Evolutionary conservation across 2,888 invertebrate species (phyloP).

Genomic region (Drosophila fulvimacula): DNA sequence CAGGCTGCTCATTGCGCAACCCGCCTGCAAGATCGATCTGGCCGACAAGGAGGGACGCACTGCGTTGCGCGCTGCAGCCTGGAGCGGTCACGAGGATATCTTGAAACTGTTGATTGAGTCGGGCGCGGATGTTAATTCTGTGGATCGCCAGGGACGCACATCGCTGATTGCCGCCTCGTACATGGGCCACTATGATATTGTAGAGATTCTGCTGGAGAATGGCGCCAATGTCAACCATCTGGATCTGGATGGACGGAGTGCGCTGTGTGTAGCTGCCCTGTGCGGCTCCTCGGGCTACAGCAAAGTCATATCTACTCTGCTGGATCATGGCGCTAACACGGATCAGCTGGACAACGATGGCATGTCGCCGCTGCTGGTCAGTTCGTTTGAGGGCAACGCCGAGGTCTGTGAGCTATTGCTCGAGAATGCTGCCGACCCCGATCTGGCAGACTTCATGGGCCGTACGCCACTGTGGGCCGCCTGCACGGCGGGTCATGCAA

Average conservation of each 20-base stretch:
- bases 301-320: conserved; percentile 89
- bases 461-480: conserved; percentile 96
- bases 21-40: conserved; percentile 92
- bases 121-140: conserved; percentile 91
- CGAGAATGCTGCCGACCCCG: conserved; percentile 96
- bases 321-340: conserved; percentile 93
- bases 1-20: conserved; percentile 90
- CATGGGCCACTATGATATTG: conserved; percentile 97
- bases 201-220: conserved; percentile 91
- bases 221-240: conserved; percentile 94
- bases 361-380: conserved; percentile 94
- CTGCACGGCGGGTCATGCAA: conserved; percentile 95
- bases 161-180: conserved; percentile 97
- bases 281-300: conserved; percentile 92
- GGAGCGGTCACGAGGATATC: conserved; percentile 96
- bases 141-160: conserved; percentile 96
- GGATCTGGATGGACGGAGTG: conserved; percentile 94
- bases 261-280: conserved; percentile 93
- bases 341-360: conserved; percentile 93
- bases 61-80: conserved; percentile 94
- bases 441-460: conserved; percentile 92
- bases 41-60: conserved; percentile 95
- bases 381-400: conserved; percentile 96
- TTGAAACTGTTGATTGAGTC: conserved; percentile 90
- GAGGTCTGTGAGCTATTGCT: conserved; percentile 96